These are phyloP conservation scores for Holothuria scabra DNA, from an alignment of 53 echinoderm and acorn worm species.

Conservation along the genomic window DNA sequence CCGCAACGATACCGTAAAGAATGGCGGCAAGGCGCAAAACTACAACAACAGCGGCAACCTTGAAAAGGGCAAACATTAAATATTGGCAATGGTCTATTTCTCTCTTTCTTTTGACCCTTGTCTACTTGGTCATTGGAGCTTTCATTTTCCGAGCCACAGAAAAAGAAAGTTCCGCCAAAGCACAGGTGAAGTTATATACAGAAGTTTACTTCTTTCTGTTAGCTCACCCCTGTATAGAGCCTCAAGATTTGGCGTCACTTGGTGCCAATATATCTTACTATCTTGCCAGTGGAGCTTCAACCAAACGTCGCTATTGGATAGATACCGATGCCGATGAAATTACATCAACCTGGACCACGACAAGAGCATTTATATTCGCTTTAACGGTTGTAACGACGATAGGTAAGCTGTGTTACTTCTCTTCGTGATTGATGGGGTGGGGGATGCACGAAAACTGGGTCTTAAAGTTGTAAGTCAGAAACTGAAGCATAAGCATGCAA, in stretches of 20 bases:
- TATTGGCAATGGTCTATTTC: slow-evolving; percentile 14
- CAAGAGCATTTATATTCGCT: slow-evolving; percentile 19
- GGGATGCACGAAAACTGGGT: too few relatives aligned
- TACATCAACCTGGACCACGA: slow-evolving; percentile 8
- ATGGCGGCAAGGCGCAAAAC: too few relatives aligned
- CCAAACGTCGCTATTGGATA: slow-evolving; percentile 18
- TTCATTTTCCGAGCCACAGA: slow-evolving; percentile 22
- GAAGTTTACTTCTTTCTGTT: background rate
- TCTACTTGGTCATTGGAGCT: slow-evolving; percentile 1
- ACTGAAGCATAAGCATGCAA: too few relatives aligned
- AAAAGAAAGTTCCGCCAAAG: background rate
- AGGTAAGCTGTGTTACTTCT: background rate
- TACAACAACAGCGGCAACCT: background rate
- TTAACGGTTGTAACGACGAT: slow-evolving; percentile 11
- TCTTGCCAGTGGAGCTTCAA: background rate
- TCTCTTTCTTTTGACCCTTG: background rate
- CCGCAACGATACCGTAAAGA: too few relatives aligned
- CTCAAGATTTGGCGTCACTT: background rate
- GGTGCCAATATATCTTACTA: background rate
- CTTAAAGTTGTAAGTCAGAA: too few relatives aligned
- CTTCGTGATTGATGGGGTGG: too few relatives aligned
- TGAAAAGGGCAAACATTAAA: background rate
- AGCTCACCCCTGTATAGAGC: background rate
- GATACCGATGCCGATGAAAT: background rate
- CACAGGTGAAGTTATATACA: background rate